phyloP scores from a whole-genome alignment of 2,113 vertebrate genomes.

The Copsychus sechellarum region DNA sequence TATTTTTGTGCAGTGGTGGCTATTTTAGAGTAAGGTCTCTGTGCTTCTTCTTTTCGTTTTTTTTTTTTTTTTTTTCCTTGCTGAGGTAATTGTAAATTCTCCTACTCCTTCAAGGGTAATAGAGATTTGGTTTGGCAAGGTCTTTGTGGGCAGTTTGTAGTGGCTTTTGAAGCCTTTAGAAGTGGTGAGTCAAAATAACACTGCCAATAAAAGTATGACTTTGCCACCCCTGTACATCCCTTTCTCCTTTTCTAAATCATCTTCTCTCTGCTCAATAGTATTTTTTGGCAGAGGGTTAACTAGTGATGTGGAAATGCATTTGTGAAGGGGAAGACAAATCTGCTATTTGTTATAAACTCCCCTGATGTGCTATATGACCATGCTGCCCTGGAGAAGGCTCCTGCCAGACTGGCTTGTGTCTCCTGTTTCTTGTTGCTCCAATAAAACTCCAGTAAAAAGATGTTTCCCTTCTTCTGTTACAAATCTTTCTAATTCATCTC shows the following conservation, averaged over 20 bases:
- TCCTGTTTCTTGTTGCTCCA: not conserved
- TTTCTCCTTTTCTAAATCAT: not conserved
- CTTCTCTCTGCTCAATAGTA: not conserved
- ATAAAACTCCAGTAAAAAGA: not conserved
- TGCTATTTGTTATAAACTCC: not conserved
- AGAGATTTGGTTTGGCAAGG: not conserved
- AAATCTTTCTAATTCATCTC: not conserved
- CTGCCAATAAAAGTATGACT: not conserved
- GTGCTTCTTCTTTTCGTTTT: too few relatives aligned
- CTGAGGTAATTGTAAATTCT: not conserved
- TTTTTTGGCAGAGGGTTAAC: not conserved
- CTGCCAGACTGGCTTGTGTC: not conserved
- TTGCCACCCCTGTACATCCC: not conserved
- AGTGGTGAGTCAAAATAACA: not conserved
- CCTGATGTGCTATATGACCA: not conserved
- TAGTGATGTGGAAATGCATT: not conserved
- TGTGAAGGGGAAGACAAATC: not conserved
- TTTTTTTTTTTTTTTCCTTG: not conserved
- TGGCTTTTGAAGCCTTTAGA: not conserved
- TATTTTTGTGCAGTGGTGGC: not conserved
- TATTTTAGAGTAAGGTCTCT: not conserved
- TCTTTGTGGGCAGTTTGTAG: not conserved
- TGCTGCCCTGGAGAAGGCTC: not conserved
- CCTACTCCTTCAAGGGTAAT: not conserved
- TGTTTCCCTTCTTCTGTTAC: not conserved